phyloP scores from a whole-genome alignment of 2,797 vertebrate species.

The Dicrostonyx torquatus region DNA sequence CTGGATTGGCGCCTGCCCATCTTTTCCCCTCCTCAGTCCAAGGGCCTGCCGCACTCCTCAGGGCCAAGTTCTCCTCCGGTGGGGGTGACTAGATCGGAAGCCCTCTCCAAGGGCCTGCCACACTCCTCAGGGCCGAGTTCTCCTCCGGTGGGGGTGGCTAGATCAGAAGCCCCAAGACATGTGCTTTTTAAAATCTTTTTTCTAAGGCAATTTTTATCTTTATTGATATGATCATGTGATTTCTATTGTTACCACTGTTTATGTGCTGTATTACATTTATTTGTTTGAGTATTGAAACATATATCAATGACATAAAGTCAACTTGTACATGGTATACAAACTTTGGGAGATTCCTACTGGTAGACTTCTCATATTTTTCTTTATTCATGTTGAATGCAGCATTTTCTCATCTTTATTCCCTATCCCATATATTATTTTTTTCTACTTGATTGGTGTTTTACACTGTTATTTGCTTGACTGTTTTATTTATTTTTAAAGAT shows the following conservation, averaged over 20 bases:
- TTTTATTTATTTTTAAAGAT: not conserved
- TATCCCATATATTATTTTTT: not conserved
- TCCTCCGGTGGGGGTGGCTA: too few species aligned
- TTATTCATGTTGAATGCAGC: not conserved
- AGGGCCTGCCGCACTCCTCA: too few species aligned
- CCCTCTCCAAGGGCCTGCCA: too few species aligned
- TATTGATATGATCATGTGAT: not conserved
- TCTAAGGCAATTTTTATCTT: not conserved
- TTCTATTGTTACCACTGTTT: not conserved
- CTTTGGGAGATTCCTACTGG: not conserved
- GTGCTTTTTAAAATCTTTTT: not conserved
- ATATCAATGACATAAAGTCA: not conserved
- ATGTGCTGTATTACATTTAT: not conserved
- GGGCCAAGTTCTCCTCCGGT: too few species aligned
- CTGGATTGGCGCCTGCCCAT: too few species aligned
- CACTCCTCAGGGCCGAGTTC: too few species aligned
- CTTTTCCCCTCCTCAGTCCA: too few species aligned
- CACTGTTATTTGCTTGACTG: not conserved
- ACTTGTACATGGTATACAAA: not conserved
- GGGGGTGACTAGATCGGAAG: too few species aligned
- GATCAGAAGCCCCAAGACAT: too few species aligned
- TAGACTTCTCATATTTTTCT: not conserved
- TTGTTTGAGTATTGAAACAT: not conserved
- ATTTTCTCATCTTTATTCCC: not conserved
- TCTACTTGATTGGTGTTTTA: not conserved